Base-by-base conservation (phyloP, 2,797 vertebrate genomes). In the Austrolebias charrua region DNA sequence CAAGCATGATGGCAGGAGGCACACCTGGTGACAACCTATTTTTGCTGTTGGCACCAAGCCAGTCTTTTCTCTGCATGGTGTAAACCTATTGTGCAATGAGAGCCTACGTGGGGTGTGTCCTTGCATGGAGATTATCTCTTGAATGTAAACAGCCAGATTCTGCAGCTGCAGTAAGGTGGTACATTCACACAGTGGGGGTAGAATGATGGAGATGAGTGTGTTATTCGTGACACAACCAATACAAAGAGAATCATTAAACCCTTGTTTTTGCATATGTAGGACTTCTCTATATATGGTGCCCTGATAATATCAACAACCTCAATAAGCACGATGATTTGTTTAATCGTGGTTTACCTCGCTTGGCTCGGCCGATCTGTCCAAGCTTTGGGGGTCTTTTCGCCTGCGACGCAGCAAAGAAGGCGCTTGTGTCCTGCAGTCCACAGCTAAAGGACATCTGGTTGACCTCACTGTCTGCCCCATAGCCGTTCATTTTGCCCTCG, bases 381-480 rank as follows among this genome's bases (percentile, higher is more conserved):
- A 97, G 93, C 91, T 98, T 98, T 35, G 96, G 96, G 89, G 96
- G 96, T 94, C 96, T 93, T 86, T 98, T 98, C 80, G 90, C 93
- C 92, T 98, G 96, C 88, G 96, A 96, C 82, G 93, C 92, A 76
- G 94, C 91, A 82, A 95, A 98, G 90, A 97, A 98, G 85, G 96
- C 93, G 94, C 91, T 97, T 83, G 96, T 96, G 91, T 98, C 96
- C 92, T 98, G 96, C 81, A 98, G 95, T 87, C 96, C 96, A 90
- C 96, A 98, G 92, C 96, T 97, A 93, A 97, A 98, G 89, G 96
- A 95, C 92, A 98, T 94, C 86, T 98, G 95, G 69, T 92, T 94
- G 87, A 96, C 95, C 86, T 98, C 96, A 80, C 94, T 92, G 89
- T 98, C 96, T 74, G 94, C 90, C 84, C 95, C 95, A 79, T 96